phyloP scores from a whole-genome alignment of 2,113 vertebrate species.

The Peromyscus maniculatus region DNA sequence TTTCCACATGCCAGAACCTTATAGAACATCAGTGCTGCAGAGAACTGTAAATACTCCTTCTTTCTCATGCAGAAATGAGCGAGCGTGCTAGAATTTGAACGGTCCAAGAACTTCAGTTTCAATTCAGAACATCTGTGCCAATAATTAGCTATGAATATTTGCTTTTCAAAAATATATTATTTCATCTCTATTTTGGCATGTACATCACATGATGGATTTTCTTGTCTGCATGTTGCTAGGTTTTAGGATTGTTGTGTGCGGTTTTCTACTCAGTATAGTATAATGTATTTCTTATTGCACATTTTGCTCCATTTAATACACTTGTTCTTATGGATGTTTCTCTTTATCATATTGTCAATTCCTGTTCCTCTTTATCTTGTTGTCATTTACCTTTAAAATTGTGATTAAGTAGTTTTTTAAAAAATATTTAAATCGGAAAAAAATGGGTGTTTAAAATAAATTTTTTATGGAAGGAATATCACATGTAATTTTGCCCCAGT shows the following conservation, averaged over 20 bases:
- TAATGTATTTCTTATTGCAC: not conserved
- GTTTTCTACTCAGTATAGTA: not conserved
- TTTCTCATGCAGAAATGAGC: not conserved
- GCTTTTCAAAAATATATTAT: not conserved
- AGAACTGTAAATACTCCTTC: not conserved
- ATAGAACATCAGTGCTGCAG: not conserved
- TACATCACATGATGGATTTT: not conserved
- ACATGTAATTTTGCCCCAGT: not conserved
- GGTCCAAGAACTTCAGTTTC: not conserved
- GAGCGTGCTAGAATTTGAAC: not conserved
- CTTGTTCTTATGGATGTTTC: not conserved
- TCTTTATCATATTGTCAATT: not conserved
- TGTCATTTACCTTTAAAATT: not conserved
- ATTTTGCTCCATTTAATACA: not conserved
- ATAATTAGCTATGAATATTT: not conserved
- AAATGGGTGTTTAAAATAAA: not conserved
- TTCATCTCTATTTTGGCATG: not conserved
- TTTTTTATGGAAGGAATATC: not conserved
- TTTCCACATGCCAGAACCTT: not conserved
- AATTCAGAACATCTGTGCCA: not conserved
- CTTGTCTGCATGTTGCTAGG: not conserved
- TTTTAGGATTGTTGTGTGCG: not conserved
- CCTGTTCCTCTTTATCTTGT: not conserved
- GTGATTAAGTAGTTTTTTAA: no score
- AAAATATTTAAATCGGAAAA: not conserved